Percentiles rank a stretch among this genome's conserved stretches.
These are phyloP conservation scores for Serilophus lunatus DNA, from an alignment of 2,113 vertebrate genomes.

Conservation along the genomic window DNA sequence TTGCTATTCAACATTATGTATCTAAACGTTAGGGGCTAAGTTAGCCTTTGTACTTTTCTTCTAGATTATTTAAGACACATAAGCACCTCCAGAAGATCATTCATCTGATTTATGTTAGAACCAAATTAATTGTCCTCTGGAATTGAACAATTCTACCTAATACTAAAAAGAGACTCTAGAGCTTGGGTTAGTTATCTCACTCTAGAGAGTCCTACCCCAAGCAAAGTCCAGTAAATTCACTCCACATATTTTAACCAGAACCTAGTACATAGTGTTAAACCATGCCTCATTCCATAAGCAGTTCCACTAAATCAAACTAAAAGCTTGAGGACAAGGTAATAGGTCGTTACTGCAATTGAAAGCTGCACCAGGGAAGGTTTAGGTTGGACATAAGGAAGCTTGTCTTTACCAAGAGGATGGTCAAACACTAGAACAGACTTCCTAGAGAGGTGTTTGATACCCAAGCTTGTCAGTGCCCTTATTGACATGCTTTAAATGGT, in stretches of 20 bases:
- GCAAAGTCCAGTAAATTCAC: background rate
- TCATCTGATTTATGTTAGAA: background rate
- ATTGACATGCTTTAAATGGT: background rate
- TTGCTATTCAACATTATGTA: background rate
- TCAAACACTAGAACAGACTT: background rate
- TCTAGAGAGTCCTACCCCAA: background rate
- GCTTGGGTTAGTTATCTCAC: background rate
- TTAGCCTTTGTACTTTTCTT: background rate
- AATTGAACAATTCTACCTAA: background rate
- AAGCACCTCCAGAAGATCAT: background rate
- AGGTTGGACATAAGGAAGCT: background rate
- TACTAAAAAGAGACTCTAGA: background rate
- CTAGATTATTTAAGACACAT: background rate
- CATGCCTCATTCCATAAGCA: background rate
- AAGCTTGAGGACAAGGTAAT: background rate
- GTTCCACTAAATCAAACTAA: background rate
- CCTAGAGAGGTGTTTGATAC: background rate
- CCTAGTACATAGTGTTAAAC: background rate
- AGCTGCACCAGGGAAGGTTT: background rate
- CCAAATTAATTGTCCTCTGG: background rate
- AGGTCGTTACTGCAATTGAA: background rate
- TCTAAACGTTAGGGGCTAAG: background rate
- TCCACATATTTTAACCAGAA: background rate
- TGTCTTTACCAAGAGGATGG: rapidly evolving
- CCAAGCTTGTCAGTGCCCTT: background rate